A percentile compares a stretch with the other conserved stretches of the same genome.
Evolutionary conservation across 2,113 vertebrate species (phyloP).

Genomic region (Dolichotis patagonum): DNA sequence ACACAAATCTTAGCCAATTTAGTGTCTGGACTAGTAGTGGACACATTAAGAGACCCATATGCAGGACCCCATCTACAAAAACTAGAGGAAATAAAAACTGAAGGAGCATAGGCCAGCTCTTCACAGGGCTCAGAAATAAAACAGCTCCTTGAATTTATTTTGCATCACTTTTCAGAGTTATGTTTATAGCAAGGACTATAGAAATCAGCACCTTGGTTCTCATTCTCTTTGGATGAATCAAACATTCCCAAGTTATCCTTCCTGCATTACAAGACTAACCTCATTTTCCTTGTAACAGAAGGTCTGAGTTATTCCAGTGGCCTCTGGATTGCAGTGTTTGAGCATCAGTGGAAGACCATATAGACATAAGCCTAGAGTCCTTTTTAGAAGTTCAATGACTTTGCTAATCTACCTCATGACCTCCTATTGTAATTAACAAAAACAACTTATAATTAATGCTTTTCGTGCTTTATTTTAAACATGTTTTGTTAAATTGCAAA

Average conservation of each 20-base stretch:
- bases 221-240: not conserved
- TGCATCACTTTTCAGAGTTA: not conserved
- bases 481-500: slow-evolving; percentile 23
- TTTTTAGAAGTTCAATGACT: slow-evolving; percentile 24
- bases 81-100: not conserved
- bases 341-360: not conserved
- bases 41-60: accelerated
- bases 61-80: not conserved
- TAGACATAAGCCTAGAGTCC: not conserved
- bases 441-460: slow-evolving; percentile 48
- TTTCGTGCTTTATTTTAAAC: slow-evolving; percentile 58
- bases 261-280: not conserved
- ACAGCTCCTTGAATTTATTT: not conserved
- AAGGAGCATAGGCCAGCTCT: not conserved
- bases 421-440: slow-evolving; percentile 52
- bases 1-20: not conserved
- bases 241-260: not conserved
- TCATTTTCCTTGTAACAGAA: not conserved
- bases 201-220: not conserved
- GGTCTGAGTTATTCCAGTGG: not conserved
- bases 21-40: not conserved
- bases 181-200: not conserved
- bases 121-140: not conserved
- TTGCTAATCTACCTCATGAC: not conserved
- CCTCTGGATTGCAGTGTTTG: not conserved